A percentile compares a stretch with the other conserved stretches of the same genome.
These are phyloP conservation scores for Antedon mediterranea DNA, from an alignment of 53 echinoderm and acorn worm genomes.

Conservation along the genomic window DNA sequence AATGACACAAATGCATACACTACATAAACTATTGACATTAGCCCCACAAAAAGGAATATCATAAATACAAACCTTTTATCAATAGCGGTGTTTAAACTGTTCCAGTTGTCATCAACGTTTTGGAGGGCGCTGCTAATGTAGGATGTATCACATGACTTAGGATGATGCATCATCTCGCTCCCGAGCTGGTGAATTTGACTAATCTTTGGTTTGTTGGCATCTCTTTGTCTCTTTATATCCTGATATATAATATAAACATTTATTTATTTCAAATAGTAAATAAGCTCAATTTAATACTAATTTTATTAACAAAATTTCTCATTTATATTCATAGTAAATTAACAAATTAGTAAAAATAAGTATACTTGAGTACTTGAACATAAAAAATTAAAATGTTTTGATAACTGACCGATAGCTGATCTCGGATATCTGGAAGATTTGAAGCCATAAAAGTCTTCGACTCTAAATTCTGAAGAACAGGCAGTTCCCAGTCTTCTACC, in stretches of 20 bases:
- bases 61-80: constrained; percentile 47
- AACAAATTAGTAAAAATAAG: too few relatives aligned
- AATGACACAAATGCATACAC: background rate
- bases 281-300: too few relatives aligned
- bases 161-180: constrained; percentile 59
- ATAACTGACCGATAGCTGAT: constrained; percentile 57
- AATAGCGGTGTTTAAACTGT: constrained; percentile 54
- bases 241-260: too few relatives aligned
- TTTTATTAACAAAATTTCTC: too few relatives aligned
- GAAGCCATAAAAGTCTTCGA: constrained; percentile 59
- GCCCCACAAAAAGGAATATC: background rate
- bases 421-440: constrained; percentile 44
- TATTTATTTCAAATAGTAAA: too few relatives aligned
- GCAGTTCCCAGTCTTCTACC: constrained; percentile 90
- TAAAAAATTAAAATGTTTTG: too few relatives aligned
- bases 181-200: constrained; percentile 60
- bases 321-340: too few relatives aligned
- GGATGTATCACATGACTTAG: constrained; percentile 66
- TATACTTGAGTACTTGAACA: background rate
- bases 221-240: constrained; percentile 65
- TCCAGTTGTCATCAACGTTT: constrained; percentile 91
- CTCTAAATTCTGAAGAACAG: constrained; percentile 55
- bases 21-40: background rate
- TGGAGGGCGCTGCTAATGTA: constrained; percentile 65
- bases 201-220: constrained; percentile 59